Evolutionary conservation across 2,888 invertebrate genomes (phyloP).

Genomic region (Aspidiotus destructor): DNA sequence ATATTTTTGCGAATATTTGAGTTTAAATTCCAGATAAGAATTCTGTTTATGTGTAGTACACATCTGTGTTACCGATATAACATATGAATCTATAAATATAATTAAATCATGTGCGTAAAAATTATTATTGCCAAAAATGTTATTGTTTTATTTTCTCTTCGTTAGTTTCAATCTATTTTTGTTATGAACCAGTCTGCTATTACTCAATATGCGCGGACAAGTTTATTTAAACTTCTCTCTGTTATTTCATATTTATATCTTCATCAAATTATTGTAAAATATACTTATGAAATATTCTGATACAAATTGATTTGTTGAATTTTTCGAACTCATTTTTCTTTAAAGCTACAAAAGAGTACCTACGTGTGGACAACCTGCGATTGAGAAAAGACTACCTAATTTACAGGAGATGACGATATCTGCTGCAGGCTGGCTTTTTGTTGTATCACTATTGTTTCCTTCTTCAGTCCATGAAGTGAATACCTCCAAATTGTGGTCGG

Average conservation of each 20-base stretch:
- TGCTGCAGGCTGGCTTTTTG: too few relatives aligned
- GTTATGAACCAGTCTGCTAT: not conserved
- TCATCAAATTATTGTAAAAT: not conserved
- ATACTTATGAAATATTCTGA: not conserved
- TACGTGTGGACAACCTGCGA: too few relatives aligned
- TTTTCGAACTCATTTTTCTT: not conserved
- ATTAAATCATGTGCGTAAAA: too few relatives aligned
- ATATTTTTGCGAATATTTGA: not conserved
- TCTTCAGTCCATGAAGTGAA: too few relatives aligned
- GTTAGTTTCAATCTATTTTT: not conserved
- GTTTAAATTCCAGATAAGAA: too few relatives aligned
- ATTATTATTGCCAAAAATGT: too few relatives aligned
- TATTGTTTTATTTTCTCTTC: not conserved
- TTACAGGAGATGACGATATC: too few relatives aligned
- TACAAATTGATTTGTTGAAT: not conserved
- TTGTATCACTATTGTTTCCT: too few relatives aligned
- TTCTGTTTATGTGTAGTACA: not conserved
- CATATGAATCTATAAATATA: too few relatives aligned
- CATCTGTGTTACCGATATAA: constrained; percentile 1
- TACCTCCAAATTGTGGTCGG: too few relatives aligned
- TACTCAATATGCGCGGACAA: not conserved
- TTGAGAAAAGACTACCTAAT: too few relatives aligned
- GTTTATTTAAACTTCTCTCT: constrained; percentile 1
- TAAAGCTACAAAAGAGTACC: too few relatives aligned
- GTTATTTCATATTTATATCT: constrained; percentile 2